phyloP scores from a whole-genome alignment of 2,888 invertebrate genomes.

The Drosophila meridionalis region DNA sequence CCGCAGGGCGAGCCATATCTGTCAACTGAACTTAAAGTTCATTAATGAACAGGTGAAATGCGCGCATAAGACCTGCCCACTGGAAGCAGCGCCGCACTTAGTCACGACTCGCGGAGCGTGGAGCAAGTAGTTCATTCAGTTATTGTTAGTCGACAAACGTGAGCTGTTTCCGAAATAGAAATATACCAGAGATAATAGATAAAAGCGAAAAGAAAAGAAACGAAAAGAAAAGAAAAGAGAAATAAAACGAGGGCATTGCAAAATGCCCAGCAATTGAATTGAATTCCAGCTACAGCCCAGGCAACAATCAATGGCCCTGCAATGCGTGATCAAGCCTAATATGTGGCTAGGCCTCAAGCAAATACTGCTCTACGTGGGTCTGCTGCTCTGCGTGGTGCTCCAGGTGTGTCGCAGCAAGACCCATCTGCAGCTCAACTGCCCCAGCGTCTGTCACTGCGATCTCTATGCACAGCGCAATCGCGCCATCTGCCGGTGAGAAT shows the following conservation, averaged over 20 bases:
- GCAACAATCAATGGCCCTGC: constrained; percentile 54
- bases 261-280: constrained; percentile 48
- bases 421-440: constrained; percentile 73
- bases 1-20: not conserved
- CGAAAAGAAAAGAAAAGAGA: not conserved
- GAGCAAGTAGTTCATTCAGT: constrained; percentile 14
- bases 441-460: constrained; percentile 82
- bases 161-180: constrained; percentile 23
- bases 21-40: not conserved
- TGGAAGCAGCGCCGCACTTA: constrained; percentile 58
- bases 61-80: constrained; percentile 1
- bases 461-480: constrained; percentile 78
- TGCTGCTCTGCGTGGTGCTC: constrained; percentile 65
- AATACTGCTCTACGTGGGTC: constrained; percentile 70
- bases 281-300: not conserved
- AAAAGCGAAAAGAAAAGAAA: not conserved
- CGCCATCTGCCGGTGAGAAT: constrained; percentile 82
- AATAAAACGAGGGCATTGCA: constrained; percentile 20
- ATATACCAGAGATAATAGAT: not conserved
- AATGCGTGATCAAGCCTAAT: constrained; percentile 67
- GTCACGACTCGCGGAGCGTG: constrained; percentile 38
- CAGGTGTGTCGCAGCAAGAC: constrained; percentile 73
- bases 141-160: constrained; percentile 46
- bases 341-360: constrained; percentile 73
- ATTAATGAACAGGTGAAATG: not conserved